These are phyloP conservation scores for Blastobasis adustella DNA, from an alignment of 2,888 invertebrate species.

Conservation along the genomic window DNA sequence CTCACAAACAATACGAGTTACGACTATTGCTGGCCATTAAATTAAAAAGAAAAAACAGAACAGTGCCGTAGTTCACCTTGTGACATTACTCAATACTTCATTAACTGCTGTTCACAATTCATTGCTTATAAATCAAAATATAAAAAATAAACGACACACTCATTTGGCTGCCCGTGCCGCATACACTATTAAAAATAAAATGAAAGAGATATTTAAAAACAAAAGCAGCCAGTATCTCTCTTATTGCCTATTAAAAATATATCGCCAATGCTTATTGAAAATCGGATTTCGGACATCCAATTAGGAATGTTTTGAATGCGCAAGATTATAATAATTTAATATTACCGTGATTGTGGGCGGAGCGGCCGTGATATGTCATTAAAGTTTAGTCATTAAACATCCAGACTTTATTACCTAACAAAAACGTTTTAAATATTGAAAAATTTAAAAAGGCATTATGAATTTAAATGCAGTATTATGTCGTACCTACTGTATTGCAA, in stretches of 20 bases:
- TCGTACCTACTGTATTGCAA: no score
- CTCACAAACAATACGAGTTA: conserved; percentile 28
- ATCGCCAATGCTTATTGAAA: conserved; percentile 63
- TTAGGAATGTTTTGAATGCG: conserved; percentile 38
- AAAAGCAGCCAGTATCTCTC: conserved; percentile 30
- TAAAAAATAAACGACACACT: conserved; percentile 50
- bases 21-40: conserved; percentile 28
- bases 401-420: no score
- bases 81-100: conserved; percentile 58
- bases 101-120: conserved; percentile 56
- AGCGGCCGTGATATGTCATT: conserved; percentile 39
- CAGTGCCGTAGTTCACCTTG: conserved; percentile 27
- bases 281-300: conserved; percentile 55
- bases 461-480: no score
- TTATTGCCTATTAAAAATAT: conserved; percentile 63
- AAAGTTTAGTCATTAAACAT: conserved; percentile 19
- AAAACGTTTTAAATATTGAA: no score
- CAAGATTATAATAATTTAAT: conserved; percentile 25
- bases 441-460: no score
- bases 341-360: conserved; percentile 33
- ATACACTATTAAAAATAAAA: conserved; percentile 38
- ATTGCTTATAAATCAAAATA: conserved; percentile 59
- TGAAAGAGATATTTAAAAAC: conserved; percentile 26
- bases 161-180: conserved; percentile 52
- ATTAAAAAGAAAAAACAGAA: conserved; percentile 23